Percentiles rank a stretch among this genome's conserved stretches.
Evolutionary conservation across 2,888 invertebrate genomes (phyloP).

Genomic region (Limnephilus rhombicus): DNA sequence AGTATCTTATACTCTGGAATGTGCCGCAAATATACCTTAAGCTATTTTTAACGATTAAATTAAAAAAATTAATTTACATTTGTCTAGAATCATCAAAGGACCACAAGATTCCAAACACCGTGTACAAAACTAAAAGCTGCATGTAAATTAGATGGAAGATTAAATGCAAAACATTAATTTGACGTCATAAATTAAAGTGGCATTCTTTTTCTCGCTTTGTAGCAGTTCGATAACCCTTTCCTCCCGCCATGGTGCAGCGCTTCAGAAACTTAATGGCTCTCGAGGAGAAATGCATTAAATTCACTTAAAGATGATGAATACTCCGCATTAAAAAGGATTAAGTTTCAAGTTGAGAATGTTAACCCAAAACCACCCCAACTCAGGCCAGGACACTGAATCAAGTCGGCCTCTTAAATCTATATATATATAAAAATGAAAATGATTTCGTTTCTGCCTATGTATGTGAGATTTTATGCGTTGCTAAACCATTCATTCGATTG

Average conservation of each 20-base stretch:
- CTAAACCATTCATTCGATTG: too few relatives aligned
- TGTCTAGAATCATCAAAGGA: too few relatives aligned
- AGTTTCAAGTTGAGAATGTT: not conserved
- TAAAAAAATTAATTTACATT: too few relatives aligned
- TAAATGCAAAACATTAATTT: not conserved
- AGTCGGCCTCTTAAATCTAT: too few relatives aligned
- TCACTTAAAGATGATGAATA: not conserved
- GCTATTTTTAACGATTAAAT: too few relatives aligned
- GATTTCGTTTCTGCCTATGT: too few relatives aligned
- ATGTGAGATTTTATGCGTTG: too few relatives aligned
- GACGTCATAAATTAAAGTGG: not conserved
- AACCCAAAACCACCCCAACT: too few relatives aligned
- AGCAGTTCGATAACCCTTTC: not conserved
- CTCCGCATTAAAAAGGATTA: not conserved
- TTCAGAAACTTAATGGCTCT: not conserved
- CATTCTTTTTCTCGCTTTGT: not conserved
- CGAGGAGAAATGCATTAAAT: not conserved
- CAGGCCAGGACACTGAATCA: too few relatives aligned
- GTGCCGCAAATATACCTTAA: too few relatives aligned
- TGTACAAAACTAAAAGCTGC: not conserved
- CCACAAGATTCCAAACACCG: not conserved
- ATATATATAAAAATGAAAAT: too few relatives aligned
- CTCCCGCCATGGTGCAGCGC: not conserved
- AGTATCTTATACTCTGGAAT: too few relatives aligned
- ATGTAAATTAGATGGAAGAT: not conserved